Evolutionary conservation across 2,888 invertebrate genomes (phyloP).

Genomic region (Phyto melanocephala): DNA sequence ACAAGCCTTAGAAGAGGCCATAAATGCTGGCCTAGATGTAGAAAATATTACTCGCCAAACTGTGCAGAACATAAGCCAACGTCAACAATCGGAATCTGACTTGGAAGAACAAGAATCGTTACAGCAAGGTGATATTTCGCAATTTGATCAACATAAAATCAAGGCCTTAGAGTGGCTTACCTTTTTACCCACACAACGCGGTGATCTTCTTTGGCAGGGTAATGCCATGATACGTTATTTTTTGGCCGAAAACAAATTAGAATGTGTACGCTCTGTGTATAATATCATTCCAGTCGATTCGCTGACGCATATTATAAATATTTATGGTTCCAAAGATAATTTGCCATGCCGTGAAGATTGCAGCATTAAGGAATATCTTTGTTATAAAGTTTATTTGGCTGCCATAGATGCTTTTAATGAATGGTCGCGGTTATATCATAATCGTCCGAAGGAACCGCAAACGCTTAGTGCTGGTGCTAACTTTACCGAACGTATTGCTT

Average conservation of each 20-base stretch:
- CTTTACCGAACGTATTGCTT: slow-evolving; percentile 92
- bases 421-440: slow-evolving; percentile 92
- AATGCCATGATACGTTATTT: slow-evolving; percentile 93
- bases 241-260: slow-evolving; percentile 88
- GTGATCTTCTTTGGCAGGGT: slow-evolving; percentile 91
- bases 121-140: slow-evolving; percentile 81
- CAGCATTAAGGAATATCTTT: slow-evolving; percentile 88
- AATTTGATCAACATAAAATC: slow-evolving; percentile 86
- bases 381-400: slow-evolving; percentile 91
- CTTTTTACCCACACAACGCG: slow-evolving; percentile 87
- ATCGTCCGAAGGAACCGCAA: slow-evolving; percentile 86
- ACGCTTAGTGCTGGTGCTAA: slow-evolving; percentile 82
- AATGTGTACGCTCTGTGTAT: slow-evolving; percentile 89
- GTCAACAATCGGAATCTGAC: slow-evolving; percentile 73
- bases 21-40: slow-evolving; percentile 89
- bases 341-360: slow-evolving; percentile 80
- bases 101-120: slow-evolving; percentile 65
- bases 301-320: slow-evolving; percentile 81
- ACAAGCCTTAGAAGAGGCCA: slow-evolving; percentile 85
- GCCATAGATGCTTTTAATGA: slow-evolving; percentile 92
- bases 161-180: slow-evolving; percentile 92
- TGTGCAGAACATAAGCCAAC: slow-evolving; percentile 86
- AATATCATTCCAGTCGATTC: slow-evolving; percentile 85
- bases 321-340: slow-evolving; percentile 78
- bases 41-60: slow-evolving; percentile 90